These are phyloP conservation scores for Scomber japonicus DNA, from an alignment of 2,113 vertebrate genomes.

Conservation along the genomic window DNA sequence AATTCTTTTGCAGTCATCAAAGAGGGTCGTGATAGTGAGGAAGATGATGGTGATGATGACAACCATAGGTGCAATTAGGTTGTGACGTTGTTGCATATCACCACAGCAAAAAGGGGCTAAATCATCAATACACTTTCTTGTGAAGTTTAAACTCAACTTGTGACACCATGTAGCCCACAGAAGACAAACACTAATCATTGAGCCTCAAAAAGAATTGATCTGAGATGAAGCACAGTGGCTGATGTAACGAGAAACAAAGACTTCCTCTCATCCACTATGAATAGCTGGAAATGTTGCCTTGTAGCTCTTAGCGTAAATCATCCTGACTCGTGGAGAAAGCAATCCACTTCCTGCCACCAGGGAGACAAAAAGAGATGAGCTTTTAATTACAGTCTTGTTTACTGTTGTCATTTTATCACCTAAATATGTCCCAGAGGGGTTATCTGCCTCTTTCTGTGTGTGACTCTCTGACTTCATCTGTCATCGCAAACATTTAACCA, in stretches of 20 bases:
- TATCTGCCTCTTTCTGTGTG: conserved; percentile 23
- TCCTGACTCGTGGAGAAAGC: conserved; percentile 54
- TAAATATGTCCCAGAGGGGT: conserved; percentile 65
- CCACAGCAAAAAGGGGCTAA: not conserved
- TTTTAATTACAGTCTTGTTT: conserved; percentile 82
- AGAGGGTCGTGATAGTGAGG: conserved; percentile 4
- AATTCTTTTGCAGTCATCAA: conserved; percentile 19
- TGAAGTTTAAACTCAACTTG: conserved; percentile 4
- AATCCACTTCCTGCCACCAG: conserved; percentile 67
- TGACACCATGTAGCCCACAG: not conserved
- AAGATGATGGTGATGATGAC: not conserved
- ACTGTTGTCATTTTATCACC: conserved; percentile 78
- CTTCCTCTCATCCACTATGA: conserved; percentile 46
- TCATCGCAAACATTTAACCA: conserved; percentile 60
- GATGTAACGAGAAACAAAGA: conserved; percentile 31
- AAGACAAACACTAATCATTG: conserved; percentile 6
- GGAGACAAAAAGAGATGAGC: conserved; percentile 68
- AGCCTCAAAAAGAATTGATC: not conserved
- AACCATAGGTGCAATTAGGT: not conserved
- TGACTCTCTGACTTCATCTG: conserved; percentile 46
- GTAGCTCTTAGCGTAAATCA: conserved; percentile 45
- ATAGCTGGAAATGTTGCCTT: conserved; percentile 45
- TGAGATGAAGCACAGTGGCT: not conserved
- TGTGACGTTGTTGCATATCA: not conserved
- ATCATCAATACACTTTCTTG: not conserved